phyloP scores from a whole-genome alignment of 2,797 vertebrate species.

The Squalus acanthias region DNA sequence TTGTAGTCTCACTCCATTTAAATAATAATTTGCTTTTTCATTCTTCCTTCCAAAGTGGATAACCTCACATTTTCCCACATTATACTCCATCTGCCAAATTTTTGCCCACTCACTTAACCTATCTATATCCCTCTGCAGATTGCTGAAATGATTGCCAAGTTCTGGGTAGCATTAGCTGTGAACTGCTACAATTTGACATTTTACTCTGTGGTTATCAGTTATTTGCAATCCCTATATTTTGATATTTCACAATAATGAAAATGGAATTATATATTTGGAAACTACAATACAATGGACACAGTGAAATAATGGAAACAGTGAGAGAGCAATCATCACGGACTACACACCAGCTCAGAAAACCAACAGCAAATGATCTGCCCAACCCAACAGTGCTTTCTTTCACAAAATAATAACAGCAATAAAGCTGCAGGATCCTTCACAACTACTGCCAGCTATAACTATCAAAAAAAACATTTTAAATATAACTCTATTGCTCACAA shows the following conservation, averaged over 20 bases:
- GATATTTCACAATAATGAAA: not conserved
- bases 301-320: not conserved
- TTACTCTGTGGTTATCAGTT: too few relatives aligned
- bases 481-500: not conserved
- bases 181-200: not conserved
- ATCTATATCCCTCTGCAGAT: too few relatives aligned
- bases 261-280: not conserved
- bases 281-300: not conserved
- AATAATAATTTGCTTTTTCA: too few relatives aligned
- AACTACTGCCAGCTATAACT: not conserved
- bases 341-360: not conserved
- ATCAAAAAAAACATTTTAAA: not conserved
- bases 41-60: too few relatives aligned
- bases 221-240: not conserved
- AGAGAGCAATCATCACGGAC: not conserved
- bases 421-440: conserved; percentile 15
- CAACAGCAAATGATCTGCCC: not conserved
- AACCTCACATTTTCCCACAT: too few relatives aligned
- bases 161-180: not conserved
- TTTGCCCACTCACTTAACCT: too few relatives aligned
- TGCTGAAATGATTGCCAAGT: not conserved
- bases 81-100: too few relatives aligned
- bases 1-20: too few relatives aligned
- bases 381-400: not conserved
- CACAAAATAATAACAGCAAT: not conserved